phyloP scores from a whole-genome alignment of 2,888 invertebrate species.

The Ormyrus thymus region DNA sequence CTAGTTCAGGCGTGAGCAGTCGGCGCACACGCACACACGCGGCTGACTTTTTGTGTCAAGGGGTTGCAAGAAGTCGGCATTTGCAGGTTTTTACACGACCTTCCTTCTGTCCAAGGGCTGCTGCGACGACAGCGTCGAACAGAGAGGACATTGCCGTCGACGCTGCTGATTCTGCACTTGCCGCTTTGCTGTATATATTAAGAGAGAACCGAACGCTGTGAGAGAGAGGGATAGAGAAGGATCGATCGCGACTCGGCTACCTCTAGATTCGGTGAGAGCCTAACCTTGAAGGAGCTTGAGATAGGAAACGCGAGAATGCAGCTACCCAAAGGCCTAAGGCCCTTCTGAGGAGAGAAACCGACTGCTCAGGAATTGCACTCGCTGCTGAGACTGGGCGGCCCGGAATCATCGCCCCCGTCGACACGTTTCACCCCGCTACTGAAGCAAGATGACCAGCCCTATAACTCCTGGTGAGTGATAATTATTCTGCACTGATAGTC shows the following conservation, averaged over 20 bases:
- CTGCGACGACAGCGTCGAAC: too few species aligned
- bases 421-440: too few species aligned
- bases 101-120: too few species aligned
- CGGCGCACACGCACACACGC: too few species aligned
- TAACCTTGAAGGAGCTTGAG: conserved; percentile 49
- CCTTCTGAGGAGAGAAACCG: conserved; percentile 34
- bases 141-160: not conserved
- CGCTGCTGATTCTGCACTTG: not conserved
- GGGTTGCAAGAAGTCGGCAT: conserved; percentile 27
- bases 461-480: conserved; percentile 51
- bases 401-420: too few species aligned
- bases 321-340: conserved; percentile 22
- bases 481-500: too few species aligned
- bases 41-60: not conserved
- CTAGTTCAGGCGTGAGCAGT: too few species aligned
- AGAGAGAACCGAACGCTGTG: too few species aligned
- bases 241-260: conserved; percentile 38
- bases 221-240: conserved; percentile 20
- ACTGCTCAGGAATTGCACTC: not conserved
- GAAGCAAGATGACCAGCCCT: conserved; percentile 31
- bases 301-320: conserved; percentile 32
- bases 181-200: not conserved
- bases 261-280: conserved; percentile 4
- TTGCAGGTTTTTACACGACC: conserved; percentile 7
- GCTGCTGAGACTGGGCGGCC: too few species aligned